Evolutionary conservation across 2,888 invertebrate species (phyloP).

Genomic region (Tricholauxania praeusta): DNA sequence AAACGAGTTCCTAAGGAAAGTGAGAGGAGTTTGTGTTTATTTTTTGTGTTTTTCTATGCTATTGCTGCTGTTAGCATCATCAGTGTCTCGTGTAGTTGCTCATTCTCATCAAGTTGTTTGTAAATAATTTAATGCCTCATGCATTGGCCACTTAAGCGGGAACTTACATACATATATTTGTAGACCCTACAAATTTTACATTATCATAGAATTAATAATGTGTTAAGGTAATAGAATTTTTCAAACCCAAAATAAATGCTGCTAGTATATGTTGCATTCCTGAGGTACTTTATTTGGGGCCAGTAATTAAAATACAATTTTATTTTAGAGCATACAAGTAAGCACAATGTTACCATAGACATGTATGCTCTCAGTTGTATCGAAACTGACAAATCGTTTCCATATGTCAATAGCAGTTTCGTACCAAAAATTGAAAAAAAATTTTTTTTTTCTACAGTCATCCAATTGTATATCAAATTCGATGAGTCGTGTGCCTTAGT

Average conservation of each 20-base stretch:
- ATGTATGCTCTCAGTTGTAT: too few relatives aligned
- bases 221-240: too few relatives aligned
- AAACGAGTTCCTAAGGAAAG: constrained; percentile 65
- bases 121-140: neutral
- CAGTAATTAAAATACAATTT: too few relatives aligned
- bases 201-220: too few relatives aligned
- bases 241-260: too few relatives aligned
- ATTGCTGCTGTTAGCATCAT: constrained; percentile 17
- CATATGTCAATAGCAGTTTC: too few relatives aligned
- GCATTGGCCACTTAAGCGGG: neutral
- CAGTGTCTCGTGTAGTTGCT: neutral
- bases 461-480: neutral
- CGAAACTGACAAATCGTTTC: too few relatives aligned
- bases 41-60: constrained; percentile 8
- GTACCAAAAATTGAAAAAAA: too few relatives aligned
- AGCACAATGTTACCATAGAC: too few relatives aligned
- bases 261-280: too few relatives aligned
- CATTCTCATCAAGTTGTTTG: neutral
- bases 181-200: constrained; percentile 2
- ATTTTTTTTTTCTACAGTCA: neutral
- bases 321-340: too few relatives aligned
- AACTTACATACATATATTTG: constrained; percentile 27
- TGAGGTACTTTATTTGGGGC: too few relatives aligned
- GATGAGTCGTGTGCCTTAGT: neutral
- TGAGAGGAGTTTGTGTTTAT: constrained; percentile 62